Conservation (phyloP, 1,140 invertebrate genomes). For the Venustaconcha ellipsiformis region DNA sequence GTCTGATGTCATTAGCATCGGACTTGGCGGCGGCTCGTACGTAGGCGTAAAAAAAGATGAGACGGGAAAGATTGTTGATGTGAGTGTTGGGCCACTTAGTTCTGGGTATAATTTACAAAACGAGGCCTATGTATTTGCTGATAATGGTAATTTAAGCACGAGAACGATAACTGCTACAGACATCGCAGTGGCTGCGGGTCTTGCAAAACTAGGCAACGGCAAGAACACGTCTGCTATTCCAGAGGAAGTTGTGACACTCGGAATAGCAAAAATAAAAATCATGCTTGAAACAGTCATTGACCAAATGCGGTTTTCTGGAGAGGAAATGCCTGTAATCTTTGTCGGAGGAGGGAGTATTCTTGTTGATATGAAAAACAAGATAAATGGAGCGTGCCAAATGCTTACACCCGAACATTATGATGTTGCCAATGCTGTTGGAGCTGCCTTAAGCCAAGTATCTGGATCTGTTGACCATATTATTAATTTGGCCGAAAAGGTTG, state of each 20-base stretch:
- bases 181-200: constrained; percentile 55
- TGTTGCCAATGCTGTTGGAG: constrained; percentile 65
- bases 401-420: constrained; percentile 47
- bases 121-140: constrained; percentile 46
- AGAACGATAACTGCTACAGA: constrained; percentile 57
- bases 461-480: constrained; percentile 48
- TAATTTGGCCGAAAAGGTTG: constrained; percentile 33
- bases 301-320: constrained; percentile 44
- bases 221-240: constrained; percentile 40
- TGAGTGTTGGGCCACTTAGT: constrained; percentile 56
- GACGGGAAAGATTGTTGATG: neutral
- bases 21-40: constrained; percentile 63
- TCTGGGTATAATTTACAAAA: constrained; percentile 53
- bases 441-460: constrained; percentile 59
- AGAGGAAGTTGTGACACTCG: constrained; percentile 21
- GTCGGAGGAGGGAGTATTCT: constrained; percentile 60
- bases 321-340: constrained; percentile 53
- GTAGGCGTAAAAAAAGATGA: constrained; percentile 29
- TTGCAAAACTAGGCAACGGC: constrained; percentile 40
- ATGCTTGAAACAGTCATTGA: constrained; percentile 55
- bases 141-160: neutral
- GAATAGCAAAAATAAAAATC: constrained; percentile 42
- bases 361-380: constrained; percentile 26
- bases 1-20: constrained; percentile 63
- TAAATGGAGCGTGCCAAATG: constrained; percentile 39